phyloP scores from a whole-genome alignment of 2,113 vertebrate species.

The Rhea pennata region DNA sequence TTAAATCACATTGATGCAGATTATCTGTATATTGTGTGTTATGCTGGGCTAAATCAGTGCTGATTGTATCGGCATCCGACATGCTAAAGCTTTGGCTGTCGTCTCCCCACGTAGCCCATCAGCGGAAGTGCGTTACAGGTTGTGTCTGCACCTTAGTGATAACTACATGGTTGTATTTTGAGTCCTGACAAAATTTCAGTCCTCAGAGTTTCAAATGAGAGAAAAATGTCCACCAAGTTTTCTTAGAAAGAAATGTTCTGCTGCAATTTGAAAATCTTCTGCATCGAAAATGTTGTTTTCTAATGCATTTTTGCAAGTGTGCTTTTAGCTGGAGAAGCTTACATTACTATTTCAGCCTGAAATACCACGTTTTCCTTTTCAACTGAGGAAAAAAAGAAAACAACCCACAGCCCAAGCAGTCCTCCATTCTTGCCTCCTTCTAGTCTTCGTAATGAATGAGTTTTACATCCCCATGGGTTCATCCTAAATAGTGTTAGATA shows the following conservation, averaged over 20 bases:
- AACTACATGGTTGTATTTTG: background rate
- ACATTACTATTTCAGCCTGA: background rate
- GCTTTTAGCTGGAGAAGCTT: background rate
- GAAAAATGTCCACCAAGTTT: background rate
- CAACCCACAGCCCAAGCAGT: background rate
- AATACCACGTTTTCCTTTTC: background rate
- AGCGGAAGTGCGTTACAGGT: background rate
- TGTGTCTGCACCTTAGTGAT: background rate
- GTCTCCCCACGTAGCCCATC: rapidly evolving
- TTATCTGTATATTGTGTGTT: background rate
- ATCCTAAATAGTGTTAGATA: background rate
- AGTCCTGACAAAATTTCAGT: background rate
- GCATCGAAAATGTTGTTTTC: background rate
- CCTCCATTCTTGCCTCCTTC: background rate
- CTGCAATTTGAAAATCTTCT: background rate
- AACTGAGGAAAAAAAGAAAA: background rate
- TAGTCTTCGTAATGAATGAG: background rate
- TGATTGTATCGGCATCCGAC: background rate
- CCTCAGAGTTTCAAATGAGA: background rate
- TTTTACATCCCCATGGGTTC: background rate
- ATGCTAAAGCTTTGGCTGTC: background rate
- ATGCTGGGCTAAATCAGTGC: background rate
- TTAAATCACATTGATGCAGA: background rate
- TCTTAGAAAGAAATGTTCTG: background rate
- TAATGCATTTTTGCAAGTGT: background rate